Evolutionary conservation across 2,797 vertebrate genomes (phyloP).

Genomic region (Muscicapa striata): DNA sequence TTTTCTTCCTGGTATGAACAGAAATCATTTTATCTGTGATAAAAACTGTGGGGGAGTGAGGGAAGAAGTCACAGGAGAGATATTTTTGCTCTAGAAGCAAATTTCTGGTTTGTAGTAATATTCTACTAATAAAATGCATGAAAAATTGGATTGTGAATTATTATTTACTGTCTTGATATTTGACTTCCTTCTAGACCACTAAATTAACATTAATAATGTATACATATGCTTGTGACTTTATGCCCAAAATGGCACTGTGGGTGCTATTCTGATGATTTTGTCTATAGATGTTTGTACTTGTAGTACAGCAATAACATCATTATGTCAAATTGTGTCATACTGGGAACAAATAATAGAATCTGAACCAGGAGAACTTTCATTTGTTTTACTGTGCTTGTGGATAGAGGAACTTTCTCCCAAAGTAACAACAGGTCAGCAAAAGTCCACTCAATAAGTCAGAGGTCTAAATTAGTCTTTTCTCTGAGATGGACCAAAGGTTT

Average conservation of each 20-base stretch:
- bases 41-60: background rate
- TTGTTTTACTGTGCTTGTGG: background rate
- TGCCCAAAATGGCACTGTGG: background rate
- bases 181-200: background rate
- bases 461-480: background rate
- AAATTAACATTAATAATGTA: background rate
- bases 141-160: background rate
- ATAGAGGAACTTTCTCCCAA: background rate
- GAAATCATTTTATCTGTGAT: background rate
- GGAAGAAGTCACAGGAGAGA: background rate
- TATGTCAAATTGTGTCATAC: background rate
- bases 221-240: background rate
- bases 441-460: background rate
- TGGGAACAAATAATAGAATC: background rate
- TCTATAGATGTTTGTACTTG: background rate
- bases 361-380: background rate
- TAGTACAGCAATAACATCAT: background rate
- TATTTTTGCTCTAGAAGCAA: background rate
- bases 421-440: background rate
- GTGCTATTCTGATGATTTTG: background rate
- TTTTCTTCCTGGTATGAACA: background rate
- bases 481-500: background rate
- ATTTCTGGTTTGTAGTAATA: background rate
- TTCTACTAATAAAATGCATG: background rate
- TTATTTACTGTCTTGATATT: background rate